Evolutionary conservation across 2,888 invertebrate species (phyloP), one percentile per base, ranked within the genome.

Genomic region (Falcaria lacertinaria): DNA sequence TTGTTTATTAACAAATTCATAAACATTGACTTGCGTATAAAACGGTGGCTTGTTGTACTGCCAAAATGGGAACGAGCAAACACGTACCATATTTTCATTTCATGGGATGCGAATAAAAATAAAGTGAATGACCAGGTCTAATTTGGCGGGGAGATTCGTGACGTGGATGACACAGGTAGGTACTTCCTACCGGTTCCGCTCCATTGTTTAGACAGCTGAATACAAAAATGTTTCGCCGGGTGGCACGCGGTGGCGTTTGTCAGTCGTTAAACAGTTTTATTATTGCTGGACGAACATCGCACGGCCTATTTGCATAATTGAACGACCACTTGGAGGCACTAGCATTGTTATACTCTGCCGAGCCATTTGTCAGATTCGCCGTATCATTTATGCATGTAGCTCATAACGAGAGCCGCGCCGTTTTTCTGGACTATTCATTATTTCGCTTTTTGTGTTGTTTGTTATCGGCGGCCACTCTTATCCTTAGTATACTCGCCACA

Each of bases 301-400:
- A 56, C 77, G 75, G 80, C 74, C 82, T 82, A 89, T 90, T 90
- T 90, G 88, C 90, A 90, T 90, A 90, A 90, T 90, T 89, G 89
- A 89, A 89, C 84, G 84, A 80, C 80, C 85, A 88, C 87, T 88
- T 85, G 79, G 81, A 85, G 74, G 74, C 80, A 82, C 85, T 82
- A 82, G 76, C 88, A 84, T 89, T 89, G 89, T 89, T 89, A 89
- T 85, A 84, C 78, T 87, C 76, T 80, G 83, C 85, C 89, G 80
- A 79, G 74, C 84, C 89, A 88, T 89, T 89, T 88, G 89, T 87
- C 87, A 88, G 88, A 89, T 88, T 87, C 77, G 80, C 74, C 66
- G 76, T 84, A 87, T 89, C 89, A 88, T 87, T 87, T 88, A 87
- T 89, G 88, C 80, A 88, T 84, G 83, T 83, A 61, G 79, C 76